Evolutionary conservation across 2,888 invertebrate species (phyloP).

Genomic region (Choreutis nemorana): DNA sequence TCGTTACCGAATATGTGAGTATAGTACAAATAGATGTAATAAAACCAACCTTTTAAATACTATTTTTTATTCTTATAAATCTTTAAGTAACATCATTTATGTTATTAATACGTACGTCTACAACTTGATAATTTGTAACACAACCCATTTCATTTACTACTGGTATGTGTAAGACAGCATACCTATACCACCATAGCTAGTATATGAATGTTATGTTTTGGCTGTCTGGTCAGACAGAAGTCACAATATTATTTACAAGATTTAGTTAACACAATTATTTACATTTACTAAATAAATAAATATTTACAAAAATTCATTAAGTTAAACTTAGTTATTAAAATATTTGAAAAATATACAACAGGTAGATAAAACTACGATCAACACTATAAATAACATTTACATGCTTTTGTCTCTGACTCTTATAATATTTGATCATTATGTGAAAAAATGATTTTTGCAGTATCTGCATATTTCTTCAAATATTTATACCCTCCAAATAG

Average conservation of each 20-base stretch:
- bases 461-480: too few species aligned
- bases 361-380: not conserved
- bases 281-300: slow-evolving; percentile 18
- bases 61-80: slow-evolving; percentile 44
- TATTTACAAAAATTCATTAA: slow-evolving; percentile 25
- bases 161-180: slow-evolving; percentile 10
- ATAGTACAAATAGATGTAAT: too few species aligned
- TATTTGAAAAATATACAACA: not conserved
- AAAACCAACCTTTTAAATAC: slow-evolving; percentile 35
- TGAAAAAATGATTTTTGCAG: too few species aligned
- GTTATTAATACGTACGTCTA: slow-evolving; percentile 39
- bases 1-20: too few species aligned
- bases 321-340: not conserved
- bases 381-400: too few species aligned
- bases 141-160: slow-evolving; percentile 57
- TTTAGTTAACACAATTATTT: slow-evolving; percentile 36
- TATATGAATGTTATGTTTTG: not conserved
- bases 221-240: too few species aligned
- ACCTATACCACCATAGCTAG: not conserved
- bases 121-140: slow-evolving; percentile 55
- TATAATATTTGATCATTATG: too few species aligned
- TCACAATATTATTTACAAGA: slow-evolving; percentile 24
- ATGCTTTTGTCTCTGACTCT: too few species aligned
- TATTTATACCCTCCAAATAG: too few species aligned
- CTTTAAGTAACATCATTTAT: slow-evolving; percentile 49